Percentiles rank a stretch among this genome's conserved stretches.
These are phyloP conservation scores for Brachycybe producta DNA, from an alignment of 2,888 invertebrate species.

Conservation along the genomic window DNA sequence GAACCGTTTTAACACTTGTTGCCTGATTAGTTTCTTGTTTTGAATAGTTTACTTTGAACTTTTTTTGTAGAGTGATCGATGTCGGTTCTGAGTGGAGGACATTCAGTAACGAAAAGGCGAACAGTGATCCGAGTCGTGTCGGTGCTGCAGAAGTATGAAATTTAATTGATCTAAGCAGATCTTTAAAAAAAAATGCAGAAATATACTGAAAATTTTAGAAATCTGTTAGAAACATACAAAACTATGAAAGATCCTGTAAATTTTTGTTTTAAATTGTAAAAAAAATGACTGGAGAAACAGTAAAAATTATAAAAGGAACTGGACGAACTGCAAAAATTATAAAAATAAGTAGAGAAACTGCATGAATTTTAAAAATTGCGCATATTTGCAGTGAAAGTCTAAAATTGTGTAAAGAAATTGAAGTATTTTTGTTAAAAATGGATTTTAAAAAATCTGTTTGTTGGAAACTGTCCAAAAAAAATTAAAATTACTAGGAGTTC, in stretches of 20 bases:
- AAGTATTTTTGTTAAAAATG: too few relatives aligned
- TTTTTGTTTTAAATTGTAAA: too few relatives aligned
- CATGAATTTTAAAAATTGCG: too few relatives aligned
- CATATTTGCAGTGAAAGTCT: too few relatives aligned
- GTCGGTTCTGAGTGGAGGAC: slow-evolving; percentile 99
- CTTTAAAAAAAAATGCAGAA: background rate
- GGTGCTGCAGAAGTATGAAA: slow-evolving; percentile 70
- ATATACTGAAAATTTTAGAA: background rate
- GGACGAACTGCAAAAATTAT: too few relatives aligned
- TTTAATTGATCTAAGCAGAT: too few relatives aligned
- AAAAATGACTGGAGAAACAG: background rate
- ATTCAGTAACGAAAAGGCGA: slow-evolving; percentile 94
- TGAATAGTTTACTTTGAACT: background rate
- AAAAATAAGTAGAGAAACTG: too few relatives aligned
- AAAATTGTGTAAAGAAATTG: too few relatives aligned
- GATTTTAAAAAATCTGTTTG: too few relatives aligned
- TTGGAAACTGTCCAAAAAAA: too few relatives aligned
- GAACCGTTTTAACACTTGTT: slow-evolving; percentile 20
- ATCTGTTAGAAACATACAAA: background rate
- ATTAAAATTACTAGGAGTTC: too few relatives aligned
- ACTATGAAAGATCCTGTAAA: background rate
- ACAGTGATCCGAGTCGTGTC: slow-evolving; percentile 97
- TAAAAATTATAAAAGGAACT: too few relatives aligned
- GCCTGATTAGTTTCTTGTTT: background rate
- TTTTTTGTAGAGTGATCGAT: slow-evolving; percentile 71